phyloP scores from a whole-genome alignment of 2,888 invertebrate species.

The Deilephila elpenor region DNA sequence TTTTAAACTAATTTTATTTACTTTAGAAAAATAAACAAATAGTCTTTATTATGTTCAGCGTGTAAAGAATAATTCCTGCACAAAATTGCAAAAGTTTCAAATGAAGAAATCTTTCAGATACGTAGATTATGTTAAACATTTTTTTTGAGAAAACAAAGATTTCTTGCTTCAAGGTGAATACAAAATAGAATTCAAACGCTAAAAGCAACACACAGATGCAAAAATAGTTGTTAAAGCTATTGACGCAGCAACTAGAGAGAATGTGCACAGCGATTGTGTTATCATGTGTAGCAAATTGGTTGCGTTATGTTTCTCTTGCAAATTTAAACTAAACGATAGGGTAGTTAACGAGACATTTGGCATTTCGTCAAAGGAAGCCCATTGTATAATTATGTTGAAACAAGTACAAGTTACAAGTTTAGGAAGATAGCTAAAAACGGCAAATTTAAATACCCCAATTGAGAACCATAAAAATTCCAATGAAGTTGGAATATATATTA shows the following conservation, averaged over 20 bases:
- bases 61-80: too few species aligned
- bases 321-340: not conserved
- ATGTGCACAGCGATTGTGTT: slow-evolving; percentile 20
- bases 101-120: too few species aligned
- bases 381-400: too few species aligned
- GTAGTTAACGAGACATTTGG: not conserved
- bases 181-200: slow-evolving; percentile 10
- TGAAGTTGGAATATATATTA: not conserved
- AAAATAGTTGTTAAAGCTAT: not conserved
- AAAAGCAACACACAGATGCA: slow-evolving; percentile 3
- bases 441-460: not conserved
- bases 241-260: slow-evolving; percentile 14
- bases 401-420: too few species aligned
- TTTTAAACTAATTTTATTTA: not conserved
- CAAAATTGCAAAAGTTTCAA: too few species aligned
- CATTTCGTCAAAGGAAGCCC: not conserved
- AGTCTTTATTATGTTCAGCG: not conserved
- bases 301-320: slow-evolving; percentile 14
- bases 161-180: not conserved
- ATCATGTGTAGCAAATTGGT: slow-evolving; percentile 18
- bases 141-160: not conserved
- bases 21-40: not conserved
- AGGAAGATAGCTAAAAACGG: too few species aligned
- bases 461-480: not conserved
- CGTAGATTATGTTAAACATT: too few species aligned